Percentiles rank a stretch among this genome's conserved stretches.
Evolutionary conservation across 2,888 invertebrate species (phyloP).

Genomic region (Leptopterna dolabrata): DNA sequence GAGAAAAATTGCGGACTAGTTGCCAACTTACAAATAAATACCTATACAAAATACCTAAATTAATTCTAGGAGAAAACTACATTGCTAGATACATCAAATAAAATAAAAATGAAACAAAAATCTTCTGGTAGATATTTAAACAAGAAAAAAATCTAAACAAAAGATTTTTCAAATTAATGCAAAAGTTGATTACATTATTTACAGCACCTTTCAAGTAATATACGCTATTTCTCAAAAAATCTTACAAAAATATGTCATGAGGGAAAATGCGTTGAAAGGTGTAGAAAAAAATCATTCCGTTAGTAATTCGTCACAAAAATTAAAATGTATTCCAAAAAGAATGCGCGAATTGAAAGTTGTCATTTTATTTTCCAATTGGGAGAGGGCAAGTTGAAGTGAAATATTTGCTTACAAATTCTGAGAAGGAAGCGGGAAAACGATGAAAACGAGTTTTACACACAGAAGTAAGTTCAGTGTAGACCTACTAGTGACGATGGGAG

Average conservation of each 20-base stretch:
- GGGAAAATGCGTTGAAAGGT: too few relatives aligned
- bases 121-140: not conserved
- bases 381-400: not conserved
- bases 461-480: not conserved
- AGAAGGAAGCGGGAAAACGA: not conserved
- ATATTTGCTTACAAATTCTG: not conserved
- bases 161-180: not conserved
- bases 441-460: not conserved
- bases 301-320: too few relatives aligned
- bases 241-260: not conserved
- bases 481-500: not conserved
- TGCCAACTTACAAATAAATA: not conserved
- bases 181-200: not conserved
- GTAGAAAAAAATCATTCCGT: too few relatives aligned
- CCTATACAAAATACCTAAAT: not conserved
- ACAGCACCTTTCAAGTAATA: not conserved
- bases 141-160: too few relatives aligned
- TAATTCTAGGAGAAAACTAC: not conserved
- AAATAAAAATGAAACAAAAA: not conserved
- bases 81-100: not conserved
- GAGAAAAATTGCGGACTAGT: not conserved
- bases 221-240: not conserved
- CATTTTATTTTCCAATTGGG: not conserved
- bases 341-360: not conserved
- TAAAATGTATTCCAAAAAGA: too few relatives aligned